Conservation (phyloP, 53 echinoderm and acorn worm species). For the Temnopleurus reevesii region DNA sequence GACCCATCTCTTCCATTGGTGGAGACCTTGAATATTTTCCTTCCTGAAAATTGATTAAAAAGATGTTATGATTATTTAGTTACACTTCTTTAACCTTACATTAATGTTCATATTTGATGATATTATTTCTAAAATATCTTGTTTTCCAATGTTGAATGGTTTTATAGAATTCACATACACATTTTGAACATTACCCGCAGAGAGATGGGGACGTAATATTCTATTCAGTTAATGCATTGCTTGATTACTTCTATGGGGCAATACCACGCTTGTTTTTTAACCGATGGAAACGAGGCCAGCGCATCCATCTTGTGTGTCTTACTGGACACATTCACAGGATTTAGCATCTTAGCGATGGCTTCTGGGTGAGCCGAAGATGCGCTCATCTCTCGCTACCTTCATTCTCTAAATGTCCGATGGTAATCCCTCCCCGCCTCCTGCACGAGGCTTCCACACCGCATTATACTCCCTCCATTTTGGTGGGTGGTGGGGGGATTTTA, state of each 20-base stretch:
- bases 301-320: constrained; percentile 46
- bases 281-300: neutral
- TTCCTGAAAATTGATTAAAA: too few relatives aligned
- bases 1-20: too few relatives aligned
- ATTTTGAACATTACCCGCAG: neutral
- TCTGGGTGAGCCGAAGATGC: neutral
- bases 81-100: too few relatives aligned
- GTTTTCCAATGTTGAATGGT: too few relatives aligned
- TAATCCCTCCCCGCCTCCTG: constrained; percentile 48
- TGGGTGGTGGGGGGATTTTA: neutral
- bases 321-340: constrained; percentile 41
- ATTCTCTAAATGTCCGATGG: neutral
- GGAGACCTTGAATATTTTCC: too few relatives aligned
- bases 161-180: neutral
- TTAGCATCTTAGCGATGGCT: constrained; percentile 22
- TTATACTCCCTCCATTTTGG: neutral
- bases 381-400: neutral
- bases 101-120: too few relatives aligned
- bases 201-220: neutral
- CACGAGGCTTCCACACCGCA: neutral
- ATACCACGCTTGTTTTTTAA: neutral
- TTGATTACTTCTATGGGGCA: constrained; percentile 21
- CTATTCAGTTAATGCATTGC: constrained; percentile 36
- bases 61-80: too few relatives aligned
- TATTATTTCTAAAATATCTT: too few relatives aligned